Base-by-base conservation (phyloP, 2,888 invertebrate genomes). In the Pilophorus perplexus region DNA sequence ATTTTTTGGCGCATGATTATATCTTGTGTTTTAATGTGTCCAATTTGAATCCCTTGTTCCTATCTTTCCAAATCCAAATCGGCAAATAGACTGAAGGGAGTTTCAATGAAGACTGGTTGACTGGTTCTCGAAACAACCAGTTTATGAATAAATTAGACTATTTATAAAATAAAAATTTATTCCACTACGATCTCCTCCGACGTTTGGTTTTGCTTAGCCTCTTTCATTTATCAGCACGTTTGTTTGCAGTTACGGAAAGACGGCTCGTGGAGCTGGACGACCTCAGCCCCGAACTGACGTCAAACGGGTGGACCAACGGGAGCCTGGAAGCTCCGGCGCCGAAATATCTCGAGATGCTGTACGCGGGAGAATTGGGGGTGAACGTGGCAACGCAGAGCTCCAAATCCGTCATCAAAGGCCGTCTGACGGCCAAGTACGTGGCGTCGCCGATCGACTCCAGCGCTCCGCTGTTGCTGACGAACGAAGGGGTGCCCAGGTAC, bases 311-410 rank as follows among this genome's bases (percentile, higher is more conserved):
- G 78, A 85, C 84, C 0, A 86, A 87, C 70, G 93, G 92, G 3
- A 87, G 87, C 0, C 78, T 90, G 37, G 87, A 88, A 18, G 84
- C 87, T 70, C 83, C 90, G 3, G 88, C 87, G 46, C 90, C 92
- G 0, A 84, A 89, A 70, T 86, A 92, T 2, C 81, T 93, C 48
- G 91, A 92, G 72, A 88, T 90, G 0, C 77, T 94, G 22, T 90
- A 93, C 75, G 85, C 85, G 60, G 91, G 90, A 1, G 89, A 90
- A 71, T 79, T 93, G 20, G 87, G 85, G 16, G 85, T 93, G 0
- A 88, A 87, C 74, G 87, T 93, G 14, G 85, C 83, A 0, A 82
- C 84, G 1, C 81, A 82, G 14, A 80, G 80, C 42, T 79, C 82
- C 12, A 78, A 79, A 0, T 81, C 79, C 23, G 75, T 88, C 3